A percentile compares a stretch with the other conserved stretches of the same genome.
Evolutionary conservation across 2,797 vertebrate genomes (phyloP).

Genomic region (Poecilia gillii): DNA sequence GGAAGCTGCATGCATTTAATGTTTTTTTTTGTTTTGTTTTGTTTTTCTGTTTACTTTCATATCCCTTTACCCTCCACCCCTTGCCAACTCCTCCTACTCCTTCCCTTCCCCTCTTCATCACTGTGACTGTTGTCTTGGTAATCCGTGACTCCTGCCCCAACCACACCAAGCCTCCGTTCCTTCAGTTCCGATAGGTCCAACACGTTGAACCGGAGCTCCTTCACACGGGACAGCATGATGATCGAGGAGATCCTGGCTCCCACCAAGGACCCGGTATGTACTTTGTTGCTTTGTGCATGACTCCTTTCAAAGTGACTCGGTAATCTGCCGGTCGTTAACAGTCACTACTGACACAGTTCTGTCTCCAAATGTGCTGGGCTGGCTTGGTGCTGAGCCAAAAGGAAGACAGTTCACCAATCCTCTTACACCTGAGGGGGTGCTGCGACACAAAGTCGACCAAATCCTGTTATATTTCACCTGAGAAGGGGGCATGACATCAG

Average conservation of each 20-base stretch:
- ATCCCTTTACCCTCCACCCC: slow-evolving; percentile 11
- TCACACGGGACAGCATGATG: slow-evolving; percentile 97
- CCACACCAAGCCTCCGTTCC: slow-evolving; percentile 94
- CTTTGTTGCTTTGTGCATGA: neutral
- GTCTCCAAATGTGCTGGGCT: slow-evolving; percentile 34
- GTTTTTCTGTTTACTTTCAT: slow-evolving; percentile 76
- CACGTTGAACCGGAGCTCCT: slow-evolving; percentile 96
- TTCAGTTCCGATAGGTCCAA: slow-evolving; percentile 99
- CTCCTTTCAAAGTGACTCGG: neutral
- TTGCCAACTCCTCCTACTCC: slow-evolving; percentile 2
- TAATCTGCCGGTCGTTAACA: slow-evolving; percentile 24
- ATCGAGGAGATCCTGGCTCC: slow-evolving; percentile 96
- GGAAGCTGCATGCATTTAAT: slow-evolving; percentile 98
- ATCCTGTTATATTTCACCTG: slow-evolving; percentile 47
- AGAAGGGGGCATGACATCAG: slow-evolving; percentile 51
- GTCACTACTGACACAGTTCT: slow-evolving; percentile 18
- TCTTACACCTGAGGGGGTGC: slow-evolving; percentile 49
- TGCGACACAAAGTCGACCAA: slow-evolving; percentile 37
- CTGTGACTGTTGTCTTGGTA: slow-evolving; percentile 80
- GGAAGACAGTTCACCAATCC: slow-evolving; percentile 43
- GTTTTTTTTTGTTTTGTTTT: slow-evolving; percentile 48
- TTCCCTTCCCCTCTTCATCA: slow-evolving; percentile 38
- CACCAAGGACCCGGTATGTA: slow-evolving; percentile 92
- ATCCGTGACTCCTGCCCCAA: slow-evolving; percentile 63
- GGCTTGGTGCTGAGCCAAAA: slow-evolving; percentile 34